Percentiles rank a stretch among this genome's conserved stretches.
Evolutionary conservation across 2,113 vertebrate genomes (phyloP).

Genomic region (Otolemur garnettii): DNA sequence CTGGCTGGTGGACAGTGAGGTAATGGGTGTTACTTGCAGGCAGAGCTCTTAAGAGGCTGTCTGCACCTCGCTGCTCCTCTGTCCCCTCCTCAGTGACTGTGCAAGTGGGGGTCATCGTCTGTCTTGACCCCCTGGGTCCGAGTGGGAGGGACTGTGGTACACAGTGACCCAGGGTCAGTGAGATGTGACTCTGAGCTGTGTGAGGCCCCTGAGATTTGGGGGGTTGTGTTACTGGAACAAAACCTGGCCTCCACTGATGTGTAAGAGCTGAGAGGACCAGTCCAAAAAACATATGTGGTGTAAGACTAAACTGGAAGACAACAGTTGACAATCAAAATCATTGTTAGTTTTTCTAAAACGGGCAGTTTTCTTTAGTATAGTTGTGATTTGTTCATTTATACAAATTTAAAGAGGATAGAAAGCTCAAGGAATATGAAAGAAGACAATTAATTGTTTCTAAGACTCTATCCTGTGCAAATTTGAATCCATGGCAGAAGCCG

Average conservation of each 20-base stretch:
- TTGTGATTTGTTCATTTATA: neutral
- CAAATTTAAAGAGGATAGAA: neutral
- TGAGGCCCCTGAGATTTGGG: neutral
- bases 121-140: rapidly evolving
- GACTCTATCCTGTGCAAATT: neutral
- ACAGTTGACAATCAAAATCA: neutral
- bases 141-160: neutral
- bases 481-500: neutral
- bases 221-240: neutral
- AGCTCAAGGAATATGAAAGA: neutral
- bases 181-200: neutral
- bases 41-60: neutral
- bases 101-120: neutral
- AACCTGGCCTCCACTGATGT: neutral
- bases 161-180: neutral
- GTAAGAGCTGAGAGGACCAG: neutral
- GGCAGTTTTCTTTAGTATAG: neutral
- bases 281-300: neutral
- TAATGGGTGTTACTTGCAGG: neutral
- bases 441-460: neutral
- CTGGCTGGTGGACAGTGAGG: neutral
- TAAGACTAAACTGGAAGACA: neutral
- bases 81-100: neutral
- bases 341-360: neutral
- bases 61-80: neutral